Percentiles rank a stretch among this genome's conserved stretches.
phyloP scores from a whole-genome alignment of 2,113 vertebrate genomes.

The Prunella fulvescens region DNA sequence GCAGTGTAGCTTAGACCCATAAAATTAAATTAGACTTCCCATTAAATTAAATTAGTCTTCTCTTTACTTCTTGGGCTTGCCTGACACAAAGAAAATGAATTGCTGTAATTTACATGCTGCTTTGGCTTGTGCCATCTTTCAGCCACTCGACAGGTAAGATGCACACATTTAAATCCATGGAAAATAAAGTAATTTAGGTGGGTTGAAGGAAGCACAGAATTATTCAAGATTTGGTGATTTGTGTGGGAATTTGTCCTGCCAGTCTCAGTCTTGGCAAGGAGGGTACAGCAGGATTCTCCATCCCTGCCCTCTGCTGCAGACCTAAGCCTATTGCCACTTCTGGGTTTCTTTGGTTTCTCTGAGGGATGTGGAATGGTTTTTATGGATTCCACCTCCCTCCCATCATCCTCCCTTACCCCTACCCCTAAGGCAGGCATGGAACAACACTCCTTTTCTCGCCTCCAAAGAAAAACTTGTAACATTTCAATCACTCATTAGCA shows the following conservation, averaged over 20 bases:
- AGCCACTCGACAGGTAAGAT: background rate
- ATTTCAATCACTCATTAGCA: background rate
- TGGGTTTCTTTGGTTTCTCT: background rate
- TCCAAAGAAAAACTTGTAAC: background rate
- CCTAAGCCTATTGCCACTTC: background rate
- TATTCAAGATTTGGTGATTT: background rate
- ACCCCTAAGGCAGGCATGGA: background rate
- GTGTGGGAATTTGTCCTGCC: background rate
- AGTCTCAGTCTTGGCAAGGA: background rate
- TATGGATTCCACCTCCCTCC: background rate
- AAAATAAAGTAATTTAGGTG: background rate
- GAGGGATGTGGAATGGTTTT: background rate
- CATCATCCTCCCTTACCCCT: background rate
- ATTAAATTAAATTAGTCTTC: background rate
- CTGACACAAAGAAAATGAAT: background rate
- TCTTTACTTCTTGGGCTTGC: background rate
- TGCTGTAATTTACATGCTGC: background rate
- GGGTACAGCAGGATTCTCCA: background rate
- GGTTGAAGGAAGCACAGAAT: background rate
- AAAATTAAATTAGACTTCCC: background rate
- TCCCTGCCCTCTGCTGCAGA: background rate
- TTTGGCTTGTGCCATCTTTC: background rate
- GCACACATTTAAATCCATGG: background rate
- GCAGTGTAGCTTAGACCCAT: background rate
- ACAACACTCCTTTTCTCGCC: background rate